Conservation (phyloP, 2,797 vertebrate species). For the Melanotaenia trifasciata region DNA sequence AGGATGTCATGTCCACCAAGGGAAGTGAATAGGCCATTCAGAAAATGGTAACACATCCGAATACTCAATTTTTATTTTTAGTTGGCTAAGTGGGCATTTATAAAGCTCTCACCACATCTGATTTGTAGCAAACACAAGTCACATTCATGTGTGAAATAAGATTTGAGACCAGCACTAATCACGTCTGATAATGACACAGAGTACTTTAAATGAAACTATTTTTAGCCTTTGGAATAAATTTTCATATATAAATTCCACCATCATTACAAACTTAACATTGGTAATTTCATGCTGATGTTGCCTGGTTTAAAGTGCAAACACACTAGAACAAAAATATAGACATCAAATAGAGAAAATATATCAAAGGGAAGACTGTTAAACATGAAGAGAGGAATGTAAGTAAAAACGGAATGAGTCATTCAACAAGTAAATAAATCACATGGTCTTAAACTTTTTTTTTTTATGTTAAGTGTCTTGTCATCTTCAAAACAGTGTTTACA, state of each 20-base stretch:
- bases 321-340: neutral
- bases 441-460: too few species aligned
- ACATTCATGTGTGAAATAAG: conserved; percentile 25
- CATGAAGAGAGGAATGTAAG: neutral
- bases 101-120: conserved; percentile 5
- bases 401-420: too few species aligned
- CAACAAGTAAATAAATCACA: too few species aligned
- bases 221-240: neutral
- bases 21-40: conserved; percentile 19
- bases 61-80: neutral
- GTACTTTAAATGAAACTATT: conserved; percentile 27
- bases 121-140: conserved; percentile 25
- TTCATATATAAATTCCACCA: conserved; percentile 4
- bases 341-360: conserved; percentile 4
- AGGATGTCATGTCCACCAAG: conserved; percentile 26
- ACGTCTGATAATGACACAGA: conserved; percentile 14
- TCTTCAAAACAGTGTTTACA: neutral
- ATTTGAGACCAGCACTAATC: conserved; percentile 21
- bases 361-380: too few species aligned
- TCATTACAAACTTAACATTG: conserved; percentile 31
- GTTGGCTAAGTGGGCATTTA: neutral
- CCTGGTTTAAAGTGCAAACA: conserved; percentile 9
- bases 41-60: neutral
- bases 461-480: too few species aligned
- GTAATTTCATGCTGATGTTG: conserved; percentile 41